phyloP scores from a whole-genome alignment of 92 coral and sea anemone genomes.

The Ricordea florida region DNA sequence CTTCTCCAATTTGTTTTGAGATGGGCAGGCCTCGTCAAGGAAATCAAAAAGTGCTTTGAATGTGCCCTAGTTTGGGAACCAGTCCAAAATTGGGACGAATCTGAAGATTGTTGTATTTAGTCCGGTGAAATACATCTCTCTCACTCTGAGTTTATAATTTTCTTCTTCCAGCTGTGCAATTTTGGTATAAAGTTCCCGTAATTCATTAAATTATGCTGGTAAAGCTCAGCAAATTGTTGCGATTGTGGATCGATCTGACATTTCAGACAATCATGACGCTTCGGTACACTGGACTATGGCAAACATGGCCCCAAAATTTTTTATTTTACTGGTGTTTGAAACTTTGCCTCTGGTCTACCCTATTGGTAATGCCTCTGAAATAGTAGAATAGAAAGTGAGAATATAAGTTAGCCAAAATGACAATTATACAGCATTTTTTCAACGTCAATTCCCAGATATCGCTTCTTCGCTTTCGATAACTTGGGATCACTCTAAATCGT shows the following conservation, averaged over 20 bases:
- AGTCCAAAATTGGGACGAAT: slow-evolving; percentile 34
- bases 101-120: slow-evolving; percentile 3
- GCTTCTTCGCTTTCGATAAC: no score
- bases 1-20: slow-evolving; percentile 20
- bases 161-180: slow-evolving; percentile 18
- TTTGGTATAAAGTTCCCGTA: slow-evolving; percentile 29
- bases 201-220: background rate
- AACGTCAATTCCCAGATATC: no score
- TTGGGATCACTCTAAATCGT: no score
- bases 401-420: slow-evolving; percentile 10
- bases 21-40: slow-evolving; percentile 6
- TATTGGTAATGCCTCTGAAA: no score
- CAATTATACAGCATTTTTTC: slow-evolving; percentile 2
- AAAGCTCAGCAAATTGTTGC: background rate
- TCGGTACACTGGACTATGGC: slow-evolving; percentile 3
- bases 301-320: slow-evolving; percentile 1
- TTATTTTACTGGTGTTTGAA: slow-evolving; percentile 12
- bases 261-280: slow-evolving; percentile 24
- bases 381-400: slow-evolving; percentile 13
- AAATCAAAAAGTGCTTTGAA: slow-evolving; percentile 27
- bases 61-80: slow-evolving; percentile 58
- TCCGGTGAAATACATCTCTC: slow-evolving; percentile 21
- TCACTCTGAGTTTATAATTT: background rate
- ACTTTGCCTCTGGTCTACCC: slow-evolving; percentile 30
- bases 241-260: slow-evolving; percentile 8